Evolutionary conservation across 2,113 vertebrate genomes (phyloP).

Genomic region (Gadus macrocephalus): DNA sequence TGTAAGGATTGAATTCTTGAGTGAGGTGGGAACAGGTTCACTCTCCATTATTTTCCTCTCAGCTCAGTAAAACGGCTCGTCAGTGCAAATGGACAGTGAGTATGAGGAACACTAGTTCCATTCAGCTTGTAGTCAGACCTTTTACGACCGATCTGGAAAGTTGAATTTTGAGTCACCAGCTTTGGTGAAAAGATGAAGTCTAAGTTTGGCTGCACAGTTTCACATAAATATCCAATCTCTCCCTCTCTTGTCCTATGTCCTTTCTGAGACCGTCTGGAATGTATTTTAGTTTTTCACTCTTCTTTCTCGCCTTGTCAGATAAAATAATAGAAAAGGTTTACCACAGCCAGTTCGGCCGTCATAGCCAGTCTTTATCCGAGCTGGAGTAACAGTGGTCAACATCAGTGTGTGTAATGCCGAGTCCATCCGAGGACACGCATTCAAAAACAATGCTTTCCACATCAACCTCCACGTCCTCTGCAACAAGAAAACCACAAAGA

Average conservation of each 20-base stretch:
- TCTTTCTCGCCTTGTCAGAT: conserved; percentile 2
- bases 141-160: not conserved
- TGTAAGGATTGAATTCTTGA: conserved; percentile 23
- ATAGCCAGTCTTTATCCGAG: conserved; percentile 67
- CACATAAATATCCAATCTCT: no score
- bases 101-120: conserved; percentile 17
- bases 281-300: conserved; percentile 51
- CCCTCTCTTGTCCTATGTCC: conserved; percentile 3
- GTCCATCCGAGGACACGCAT: conserved; percentile 71
- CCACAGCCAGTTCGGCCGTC: conserved; percentile 46
- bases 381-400: conserved; percentile 91
- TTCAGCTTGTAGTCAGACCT: conserved; percentile 37
- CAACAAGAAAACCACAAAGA: not conserved
- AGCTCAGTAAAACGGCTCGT: conserved; percentile 56
- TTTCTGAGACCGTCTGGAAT: conserved; percentile 43
- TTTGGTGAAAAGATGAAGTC: no score
- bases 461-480: conserved; percentile 89
- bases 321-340: no score
- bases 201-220: no score
- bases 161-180: not conserved
- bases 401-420: conserved; percentile 59
- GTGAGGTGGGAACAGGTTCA: conserved; percentile 1
- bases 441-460: conserved; percentile 81
- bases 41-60: conserved; percentile 24
- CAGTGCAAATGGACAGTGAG: conserved; percentile 58